phyloP scores from a whole-genome alignment of 2,888 invertebrate genomes.

The Volucella zonaria region DNA sequence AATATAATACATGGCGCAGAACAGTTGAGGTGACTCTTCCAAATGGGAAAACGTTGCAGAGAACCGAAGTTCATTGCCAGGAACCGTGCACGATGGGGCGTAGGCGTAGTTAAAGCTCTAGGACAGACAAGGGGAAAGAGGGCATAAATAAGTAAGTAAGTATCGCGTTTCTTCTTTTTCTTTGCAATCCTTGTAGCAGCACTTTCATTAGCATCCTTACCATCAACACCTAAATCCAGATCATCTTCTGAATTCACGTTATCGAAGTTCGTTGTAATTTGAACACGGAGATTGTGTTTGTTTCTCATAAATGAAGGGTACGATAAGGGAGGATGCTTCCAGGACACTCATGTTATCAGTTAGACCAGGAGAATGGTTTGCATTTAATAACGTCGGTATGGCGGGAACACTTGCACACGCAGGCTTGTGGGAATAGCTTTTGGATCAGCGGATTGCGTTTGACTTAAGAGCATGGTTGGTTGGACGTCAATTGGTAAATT shows the following conservation, averaged over 20 bases:
- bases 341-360: constrained; percentile 97
- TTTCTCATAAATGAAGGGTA: constrained; percentile 96
- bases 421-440: too few relatives aligned
- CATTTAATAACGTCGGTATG: constrained; percentile 82
- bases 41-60: too few relatives aligned
- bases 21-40: too few relatives aligned
- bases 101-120: constrained; percentile 32
- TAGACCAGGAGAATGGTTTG: constrained; percentile 90
- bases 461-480: constrained; percentile 84
- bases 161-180: constrained; percentile 79
- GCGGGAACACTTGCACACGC: constrained; percentile 77
- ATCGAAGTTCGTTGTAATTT: constrained; percentile 85
- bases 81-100: too few relatives aligned
- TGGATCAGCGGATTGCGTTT: too few relatives aligned
- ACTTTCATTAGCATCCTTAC: constrained; percentile 75
- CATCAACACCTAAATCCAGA: constrained; percentile 81
- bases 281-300: constrained; percentile 90
- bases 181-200: constrained; percentile 80
- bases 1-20: too few relatives aligned
- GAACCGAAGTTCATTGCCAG: too few relatives aligned
- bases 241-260: constrained; percentile 84
- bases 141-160: too few relatives aligned
- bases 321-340: constrained; percentile 95
- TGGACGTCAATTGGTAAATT: constrained; percentile 86
- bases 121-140: constrained; percentile 83